Evolutionary conservation across 2,888 invertebrate genomes (phyloP).

Genomic region (Hydropsyche betteni): DNA sequence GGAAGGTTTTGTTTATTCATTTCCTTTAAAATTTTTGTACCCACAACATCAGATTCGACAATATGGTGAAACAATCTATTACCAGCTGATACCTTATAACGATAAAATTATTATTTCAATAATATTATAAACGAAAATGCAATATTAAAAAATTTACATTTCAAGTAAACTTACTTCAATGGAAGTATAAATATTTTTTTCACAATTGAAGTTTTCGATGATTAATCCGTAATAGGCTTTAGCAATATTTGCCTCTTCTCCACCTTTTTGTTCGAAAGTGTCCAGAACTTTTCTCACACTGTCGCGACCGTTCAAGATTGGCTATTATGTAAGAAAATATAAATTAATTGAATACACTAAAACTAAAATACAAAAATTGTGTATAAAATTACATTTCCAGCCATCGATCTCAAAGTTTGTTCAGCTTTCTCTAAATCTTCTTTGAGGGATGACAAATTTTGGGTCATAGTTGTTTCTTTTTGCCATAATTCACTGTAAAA

Average conservation of each 20-base stretch:
- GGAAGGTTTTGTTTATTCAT: slow-evolving; percentile 97
- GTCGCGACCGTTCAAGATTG: slow-evolving; percentile 95
- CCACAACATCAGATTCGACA: slow-evolving; percentile 95
- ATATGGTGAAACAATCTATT: slow-evolving; percentile 97
- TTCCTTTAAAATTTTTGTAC: slow-evolving; percentile 96
- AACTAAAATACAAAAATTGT: neutral
- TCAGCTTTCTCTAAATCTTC: slow-evolving; percentile 97
- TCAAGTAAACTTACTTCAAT: slow-evolving; percentile 79
- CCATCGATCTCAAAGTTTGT: slow-evolving; percentile 94
- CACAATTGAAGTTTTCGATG: slow-evolving; percentile 97
- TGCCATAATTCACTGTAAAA: slow-evolving; percentile 86
- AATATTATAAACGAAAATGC: slow-evolving; percentile 7
- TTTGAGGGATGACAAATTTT: slow-evolving; percentile 88
- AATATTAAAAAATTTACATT: slow-evolving; percentile 2
- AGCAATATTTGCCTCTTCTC: slow-evolving; percentile 77
- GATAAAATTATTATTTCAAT: neutral
- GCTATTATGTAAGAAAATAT: slow-evolving; percentile 61
- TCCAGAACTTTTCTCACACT: slow-evolving; percentile 94
- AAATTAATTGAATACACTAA: neutral
- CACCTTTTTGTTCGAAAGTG: slow-evolving; percentile 82
- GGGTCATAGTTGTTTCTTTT: slow-evolving; percentile 92
- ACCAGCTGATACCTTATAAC: slow-evolving; percentile 72
- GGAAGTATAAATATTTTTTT: slow-evolving; percentile 96
- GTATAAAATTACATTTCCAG: slow-evolving; percentile 75
- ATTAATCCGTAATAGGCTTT: slow-evolving; percentile 92